Conservation (phyloP, 2,888 invertebrate genomes). For the Girardia tigrina region DNA sequence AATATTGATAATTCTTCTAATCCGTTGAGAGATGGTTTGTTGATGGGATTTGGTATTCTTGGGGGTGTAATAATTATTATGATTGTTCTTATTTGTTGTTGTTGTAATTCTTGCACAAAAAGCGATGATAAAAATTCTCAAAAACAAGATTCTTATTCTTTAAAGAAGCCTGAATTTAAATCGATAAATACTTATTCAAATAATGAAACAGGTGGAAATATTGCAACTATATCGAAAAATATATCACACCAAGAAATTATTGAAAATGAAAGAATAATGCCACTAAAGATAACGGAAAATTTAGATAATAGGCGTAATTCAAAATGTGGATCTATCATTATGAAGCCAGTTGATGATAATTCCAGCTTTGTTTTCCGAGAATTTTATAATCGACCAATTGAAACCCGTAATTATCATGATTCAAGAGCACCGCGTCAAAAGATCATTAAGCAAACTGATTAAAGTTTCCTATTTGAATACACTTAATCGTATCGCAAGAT, state of each 20-base stretch:
- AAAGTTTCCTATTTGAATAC: too few relatives aligned
- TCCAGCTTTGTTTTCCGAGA: background rate
- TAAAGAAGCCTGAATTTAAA: background rate
- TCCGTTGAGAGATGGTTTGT: background rate
- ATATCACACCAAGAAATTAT: background rate
- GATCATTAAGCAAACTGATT: background rate
- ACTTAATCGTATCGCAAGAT: too few relatives aligned
- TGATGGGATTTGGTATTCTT: conserved; percentile 13
- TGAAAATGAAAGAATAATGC: background rate
- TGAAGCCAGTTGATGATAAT: too few relatives aligned
- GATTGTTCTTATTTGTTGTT: background rate
- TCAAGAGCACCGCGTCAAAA: background rate
- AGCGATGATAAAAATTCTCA: background rate
- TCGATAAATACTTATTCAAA: background rate
- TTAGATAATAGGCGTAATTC: too few relatives aligned
- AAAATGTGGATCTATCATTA: too few relatives aligned
- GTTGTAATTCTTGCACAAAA: conserved; percentile 14
- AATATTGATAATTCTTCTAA: background rate
- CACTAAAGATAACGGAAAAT: background rate
- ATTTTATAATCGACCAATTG: background rate
- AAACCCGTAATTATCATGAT: too few relatives aligned
- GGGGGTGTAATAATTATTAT: background rate
- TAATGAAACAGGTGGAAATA: background rate
- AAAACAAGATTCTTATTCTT: background rate
- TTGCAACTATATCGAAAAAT: background rate